Conservation (phyloP, 2,888 invertebrate species). For the Xanthostigma xanthostigma region DNA sequence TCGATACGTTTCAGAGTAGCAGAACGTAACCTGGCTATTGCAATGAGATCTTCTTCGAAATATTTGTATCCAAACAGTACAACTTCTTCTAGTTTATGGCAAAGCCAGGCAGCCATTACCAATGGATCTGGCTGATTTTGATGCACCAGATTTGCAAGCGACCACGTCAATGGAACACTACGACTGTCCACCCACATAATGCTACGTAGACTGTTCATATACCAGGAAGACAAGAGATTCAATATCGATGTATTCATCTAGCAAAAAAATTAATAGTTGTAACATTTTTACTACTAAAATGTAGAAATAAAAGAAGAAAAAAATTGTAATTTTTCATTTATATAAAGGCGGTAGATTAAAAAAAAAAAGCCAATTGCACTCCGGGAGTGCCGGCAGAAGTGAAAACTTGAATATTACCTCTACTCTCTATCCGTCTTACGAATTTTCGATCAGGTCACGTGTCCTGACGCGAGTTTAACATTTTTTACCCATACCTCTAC, state of each 20-base stretch:
- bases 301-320: too few species aligned
- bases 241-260: conserved; percentile 40
- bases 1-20: conserved; percentile 35
- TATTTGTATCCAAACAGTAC: conserved; percentile 45
- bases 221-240: conserved; percentile 35
- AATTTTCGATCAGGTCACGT: too few species aligned
- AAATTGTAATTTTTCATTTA: too few species aligned
- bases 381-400: too few species aligned
- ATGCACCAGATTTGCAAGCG: conserved; percentile 1
- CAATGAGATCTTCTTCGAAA: conserved; percentile 43
- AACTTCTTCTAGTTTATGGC: conserved; percentile 39
- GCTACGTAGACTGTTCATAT: conserved; percentile 35
- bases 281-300: too few species aligned
- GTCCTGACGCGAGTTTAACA: too few species aligned
- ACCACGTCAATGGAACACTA: conserved; percentile 8
- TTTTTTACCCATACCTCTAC: too few species aligned
- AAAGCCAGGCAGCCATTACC: conserved; percentile 51
- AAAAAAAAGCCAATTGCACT: too few species aligned
- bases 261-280: conserved; percentile 10
- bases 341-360: too few species aligned
- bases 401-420: too few species aligned
- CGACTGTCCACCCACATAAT: conserved; percentile 46
- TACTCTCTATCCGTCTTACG: too few species aligned
- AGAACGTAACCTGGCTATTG: conserved; percentile 45
- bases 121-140: conserved; percentile 37